These are phyloP conservation scores for Drosophila anomalata DNA, from an alignment of 2,888 invertebrate genomes.

Conservation along the genomic window DNA sequence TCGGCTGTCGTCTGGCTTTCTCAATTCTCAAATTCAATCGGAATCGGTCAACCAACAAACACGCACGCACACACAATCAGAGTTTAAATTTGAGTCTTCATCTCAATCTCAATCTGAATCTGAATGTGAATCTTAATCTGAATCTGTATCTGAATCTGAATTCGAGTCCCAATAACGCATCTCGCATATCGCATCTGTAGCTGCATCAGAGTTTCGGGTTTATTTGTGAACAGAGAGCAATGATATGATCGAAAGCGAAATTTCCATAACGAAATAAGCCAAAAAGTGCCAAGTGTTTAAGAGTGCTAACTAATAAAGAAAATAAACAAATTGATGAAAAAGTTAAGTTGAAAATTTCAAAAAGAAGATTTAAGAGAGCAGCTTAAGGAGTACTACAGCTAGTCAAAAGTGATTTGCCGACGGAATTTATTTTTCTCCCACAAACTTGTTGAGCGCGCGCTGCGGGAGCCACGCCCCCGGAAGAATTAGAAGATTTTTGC, in stretches of 20 bases:
- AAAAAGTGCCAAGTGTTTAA: slow-evolving; percentile 31
- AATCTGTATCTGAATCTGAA: slow-evolving; percentile 6
- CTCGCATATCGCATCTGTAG: slow-evolving; percentile 15
- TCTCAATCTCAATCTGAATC: slow-evolving; percentile 21
- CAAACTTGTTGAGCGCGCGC: slow-evolving; percentile 36
- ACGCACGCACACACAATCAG: slow-evolving; percentile 8
- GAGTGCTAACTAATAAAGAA: slow-evolving; percentile 17
- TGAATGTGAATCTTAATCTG: slow-evolving; percentile 1
- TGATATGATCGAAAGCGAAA: slow-evolving; percentile 7
- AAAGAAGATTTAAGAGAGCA: slow-evolving; percentile 7
- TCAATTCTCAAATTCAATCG: slow-evolving; percentile 49
- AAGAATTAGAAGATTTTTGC: slow-evolving; percentile 46
- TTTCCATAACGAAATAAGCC: slow-evolving; percentile 4
- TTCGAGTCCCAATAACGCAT: slow-evolving; percentile 9
- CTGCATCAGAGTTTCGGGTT: not conserved
- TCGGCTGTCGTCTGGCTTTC: slow-evolving; percentile 54
- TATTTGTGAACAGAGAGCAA: slow-evolving; percentile 3
- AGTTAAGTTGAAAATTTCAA: not conserved
- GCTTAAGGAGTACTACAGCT: slow-evolving; percentile 16
- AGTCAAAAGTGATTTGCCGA: slow-evolving; percentile 7
- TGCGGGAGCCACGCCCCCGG: slow-evolving; percentile 15
- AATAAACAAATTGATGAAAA: slow-evolving; percentile 24
- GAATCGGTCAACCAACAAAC: slow-evolving; percentile 31
- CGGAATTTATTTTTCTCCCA: not conserved
- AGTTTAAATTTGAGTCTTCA: not conserved